Base-by-base conservation (phyloP, 1,140 invertebrate genomes). In the Drosophila carrolli region DNA sequence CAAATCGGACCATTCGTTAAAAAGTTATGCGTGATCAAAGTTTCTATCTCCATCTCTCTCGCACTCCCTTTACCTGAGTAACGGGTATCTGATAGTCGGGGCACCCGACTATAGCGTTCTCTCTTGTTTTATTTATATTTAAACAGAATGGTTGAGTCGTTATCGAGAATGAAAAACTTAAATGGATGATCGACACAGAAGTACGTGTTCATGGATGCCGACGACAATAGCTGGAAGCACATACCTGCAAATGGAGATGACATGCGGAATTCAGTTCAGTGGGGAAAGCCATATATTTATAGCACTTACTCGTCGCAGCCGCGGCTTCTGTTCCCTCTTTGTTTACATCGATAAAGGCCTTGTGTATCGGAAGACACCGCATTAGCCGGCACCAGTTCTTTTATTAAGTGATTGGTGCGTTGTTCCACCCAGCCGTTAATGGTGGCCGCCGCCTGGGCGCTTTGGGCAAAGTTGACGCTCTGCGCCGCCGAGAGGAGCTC, bases 361-460 rank as follows among this genome's bases (percentile, higher is more conserved):
- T 94, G 72, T 95, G 94, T 14, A 4, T 78, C 23, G 0, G 11
- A 8, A 53, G 65, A 44, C 1, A 94, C 47, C 1, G 75, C 77
- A 46, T 55, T 91, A 27, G 91, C 8, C 1, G 79, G 14, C 13
- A 96, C 71, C 1, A 96, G 81, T 70, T 95, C 75, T 50, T 93
- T 93, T 27, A 96, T 96, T 67, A 94, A 93, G 40, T 93, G 81
- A 37, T 94, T 92, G 0, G 95, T 96, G 41, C 93, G 75, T 13
- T 93, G 63, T 51, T 93, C 92, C 14, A 95, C 94, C 94, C 94
- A 96, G 3, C 72, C 35, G 68, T 96, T 96, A 32, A 96, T 95
- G 0, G 37, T 76, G 6, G 80, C 54, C 5, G 93, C 90, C 0
- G 94, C 84, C 53, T 73, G 59, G 2, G 58, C 63, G 48, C 59